These are phyloP conservation scores for Mystacides longicornis DNA, from an alignment of 2,888 invertebrate species.

Conservation along the genomic window DNA sequence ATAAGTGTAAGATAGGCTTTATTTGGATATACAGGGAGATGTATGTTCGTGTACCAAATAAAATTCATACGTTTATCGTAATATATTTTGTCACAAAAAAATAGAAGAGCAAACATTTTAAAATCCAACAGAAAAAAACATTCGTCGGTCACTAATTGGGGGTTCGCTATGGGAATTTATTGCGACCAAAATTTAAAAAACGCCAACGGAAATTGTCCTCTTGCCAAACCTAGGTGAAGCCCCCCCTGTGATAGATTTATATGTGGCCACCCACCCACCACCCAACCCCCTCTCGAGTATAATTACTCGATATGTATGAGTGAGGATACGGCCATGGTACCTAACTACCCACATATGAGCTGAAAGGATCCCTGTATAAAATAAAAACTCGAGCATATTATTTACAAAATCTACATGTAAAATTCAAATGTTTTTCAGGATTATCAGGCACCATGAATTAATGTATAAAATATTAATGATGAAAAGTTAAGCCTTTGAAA, in stretches of 20 bases:
- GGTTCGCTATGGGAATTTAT: conserved; percentile 14
- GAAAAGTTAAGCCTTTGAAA: no score
- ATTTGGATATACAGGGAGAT: no score
- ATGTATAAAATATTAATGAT: no score
- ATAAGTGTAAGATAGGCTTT: no score
- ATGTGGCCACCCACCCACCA: not conserved
- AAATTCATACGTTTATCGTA: not conserved
- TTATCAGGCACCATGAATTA: no score
- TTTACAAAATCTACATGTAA: no score
- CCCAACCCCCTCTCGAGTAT: not conserved
- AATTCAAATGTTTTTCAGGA: not conserved
- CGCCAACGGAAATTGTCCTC: conserved; percentile 9
- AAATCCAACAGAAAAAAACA: conserved; percentile 8
- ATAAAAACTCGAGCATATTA: not conserved
- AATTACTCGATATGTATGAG: not conserved
- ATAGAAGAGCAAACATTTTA: conserved; percentile 6
- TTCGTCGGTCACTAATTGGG: conserved; percentile 13
- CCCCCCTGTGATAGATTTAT: conserved; percentile 3
- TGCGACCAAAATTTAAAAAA: conserved; percentile 15
- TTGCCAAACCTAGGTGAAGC: conserved; percentile 5
- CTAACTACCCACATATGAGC: not conserved
- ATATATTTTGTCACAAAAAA: conserved; percentile 3
- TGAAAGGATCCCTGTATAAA: not conserved
- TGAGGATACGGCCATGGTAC: not conserved
- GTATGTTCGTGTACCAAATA: not conserved